Conservation (phyloP, 1,140 invertebrate species). For the Colletes latitarsis region DNA sequence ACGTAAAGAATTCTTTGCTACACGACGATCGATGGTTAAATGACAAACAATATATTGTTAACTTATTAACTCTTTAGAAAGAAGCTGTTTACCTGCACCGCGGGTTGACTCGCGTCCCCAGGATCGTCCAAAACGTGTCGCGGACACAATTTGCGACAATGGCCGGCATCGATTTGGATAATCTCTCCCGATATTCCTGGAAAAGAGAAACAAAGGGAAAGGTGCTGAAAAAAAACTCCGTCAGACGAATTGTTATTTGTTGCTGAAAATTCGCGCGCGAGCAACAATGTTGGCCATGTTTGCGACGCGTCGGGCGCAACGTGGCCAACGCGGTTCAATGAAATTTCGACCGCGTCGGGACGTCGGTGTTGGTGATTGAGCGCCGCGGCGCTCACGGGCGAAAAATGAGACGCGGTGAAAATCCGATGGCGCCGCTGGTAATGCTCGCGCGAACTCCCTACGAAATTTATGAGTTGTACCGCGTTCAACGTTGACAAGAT, state of each 20-base stretch:
- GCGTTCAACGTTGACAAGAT: conserved; percentile 33
- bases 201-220: background rate
- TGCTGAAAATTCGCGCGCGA: too few relatives aligned
- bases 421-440: conserved; percentile 41
- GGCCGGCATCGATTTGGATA: conserved; percentile 76
- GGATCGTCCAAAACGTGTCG: conserved; percentile 75
- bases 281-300: too few relatives aligned
- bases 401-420: conserved; percentile 28
- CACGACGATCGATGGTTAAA: too few relatives aligned
- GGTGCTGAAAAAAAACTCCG: background rate
- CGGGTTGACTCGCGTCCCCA: conserved; percentile 76
- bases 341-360: conserved; percentile 2
- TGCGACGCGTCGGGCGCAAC: too few relatives aligned
- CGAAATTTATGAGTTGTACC: conserved; percentile 39
- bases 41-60: too few relatives aligned
- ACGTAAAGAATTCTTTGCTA: too few relatives aligned
- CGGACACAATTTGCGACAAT: conserved; percentile 76
- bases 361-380: background rate
- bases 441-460: conserved; percentile 20
- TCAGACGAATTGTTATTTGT: too few relatives aligned
- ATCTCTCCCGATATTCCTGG: conserved; percentile 76
- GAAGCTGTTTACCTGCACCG: conserved; percentile 72
- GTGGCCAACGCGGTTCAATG: background rate
- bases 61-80: background rate
- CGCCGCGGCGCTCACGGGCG: background rate